A percentile compares a stretch with the other conserved stretches of the same genome.
phyloP scores from a whole-genome alignment of 1,140 invertebrate genomes.

The Cydia pomonella region DNA sequence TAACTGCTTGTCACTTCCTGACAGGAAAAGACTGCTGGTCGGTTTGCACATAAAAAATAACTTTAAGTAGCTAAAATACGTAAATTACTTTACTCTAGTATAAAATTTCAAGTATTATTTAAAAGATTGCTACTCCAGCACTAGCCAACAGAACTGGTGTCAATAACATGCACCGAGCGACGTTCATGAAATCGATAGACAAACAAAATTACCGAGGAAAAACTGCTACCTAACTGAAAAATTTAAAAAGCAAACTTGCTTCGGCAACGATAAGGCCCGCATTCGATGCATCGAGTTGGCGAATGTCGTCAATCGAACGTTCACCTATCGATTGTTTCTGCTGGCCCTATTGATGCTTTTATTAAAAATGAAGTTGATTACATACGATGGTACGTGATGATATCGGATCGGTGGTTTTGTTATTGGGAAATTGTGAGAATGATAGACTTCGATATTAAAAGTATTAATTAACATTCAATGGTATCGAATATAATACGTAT shows the following conservation, averaged over 20 bases:
- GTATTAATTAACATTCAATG: not conserved
- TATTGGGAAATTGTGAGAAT: not conserved
- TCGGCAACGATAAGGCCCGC: constrained; percentile 14
- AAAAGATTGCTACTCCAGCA: not conserved
- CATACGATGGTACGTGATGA: not conserved
- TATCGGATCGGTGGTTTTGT: not conserved
- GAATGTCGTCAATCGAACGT: constrained; percentile 21
- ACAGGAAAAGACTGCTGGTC: too few relatives aligned
- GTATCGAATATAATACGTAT: not conserved
- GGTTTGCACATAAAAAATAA: too few relatives aligned
- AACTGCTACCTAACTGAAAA: constrained; percentile 26
- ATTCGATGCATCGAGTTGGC: constrained; percentile 23
- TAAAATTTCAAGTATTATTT: not conserved
- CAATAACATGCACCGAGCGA: not conserved
- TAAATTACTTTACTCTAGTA: not conserved
- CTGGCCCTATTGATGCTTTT: constrained; percentile 21
- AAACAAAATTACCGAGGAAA: constrained; percentile 21
- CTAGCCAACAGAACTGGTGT: not conserved
- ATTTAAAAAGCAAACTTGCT: constrained; percentile 10
- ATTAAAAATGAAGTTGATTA: constrained; percentile 26
- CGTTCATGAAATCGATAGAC: constrained; percentile 3
- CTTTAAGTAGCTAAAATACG: too few relatives aligned
- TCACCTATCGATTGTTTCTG: constrained; percentile 30
- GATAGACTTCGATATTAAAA: not conserved
- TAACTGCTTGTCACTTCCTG: too few relatives aligned